phyloP scores from a whole-genome alignment of 2,113 vertebrate species.

The Oophaga pumilio region DNA sequence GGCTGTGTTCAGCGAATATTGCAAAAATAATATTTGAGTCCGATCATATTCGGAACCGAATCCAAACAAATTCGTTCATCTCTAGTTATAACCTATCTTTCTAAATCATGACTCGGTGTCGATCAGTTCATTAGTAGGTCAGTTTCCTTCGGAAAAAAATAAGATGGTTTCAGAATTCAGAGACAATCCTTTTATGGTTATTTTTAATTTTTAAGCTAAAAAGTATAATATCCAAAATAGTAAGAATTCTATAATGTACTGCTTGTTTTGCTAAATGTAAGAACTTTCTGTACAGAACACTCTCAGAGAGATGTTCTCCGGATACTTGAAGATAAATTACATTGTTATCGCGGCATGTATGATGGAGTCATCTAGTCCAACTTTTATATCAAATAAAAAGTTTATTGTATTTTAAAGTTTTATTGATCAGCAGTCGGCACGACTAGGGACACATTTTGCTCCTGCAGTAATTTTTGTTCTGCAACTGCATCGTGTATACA shows the following conservation, averaged over 20 bases:
- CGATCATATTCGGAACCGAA: no score
- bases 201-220: background rate
- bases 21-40: no score
- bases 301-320: background rate
- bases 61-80: no score
- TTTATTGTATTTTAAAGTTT: slow-evolving; percentile 39
- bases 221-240: background rate
- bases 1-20: no score
- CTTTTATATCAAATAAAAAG: slow-evolving; percentile 21
- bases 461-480: background rate
- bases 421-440: slow-evolving; percentile 1
- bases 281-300: background rate
- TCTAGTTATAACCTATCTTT: no score
- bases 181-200: no score
- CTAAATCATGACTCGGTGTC: no score
- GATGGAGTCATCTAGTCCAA: slow-evolving; percentile 10
- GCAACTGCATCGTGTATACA: slow-evolving; percentile 13
- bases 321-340: background rate
- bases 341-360: background rate
- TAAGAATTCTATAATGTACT: background rate
- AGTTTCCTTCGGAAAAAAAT: no score
- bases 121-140: no score
- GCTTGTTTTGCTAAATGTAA: background rate
- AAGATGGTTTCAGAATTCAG: no score
- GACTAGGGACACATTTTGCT: slow-evolving; percentile 15